Base-by-base conservation (phyloP, 2,113 vertebrate species). In the Tragulus kanchil region DNA sequence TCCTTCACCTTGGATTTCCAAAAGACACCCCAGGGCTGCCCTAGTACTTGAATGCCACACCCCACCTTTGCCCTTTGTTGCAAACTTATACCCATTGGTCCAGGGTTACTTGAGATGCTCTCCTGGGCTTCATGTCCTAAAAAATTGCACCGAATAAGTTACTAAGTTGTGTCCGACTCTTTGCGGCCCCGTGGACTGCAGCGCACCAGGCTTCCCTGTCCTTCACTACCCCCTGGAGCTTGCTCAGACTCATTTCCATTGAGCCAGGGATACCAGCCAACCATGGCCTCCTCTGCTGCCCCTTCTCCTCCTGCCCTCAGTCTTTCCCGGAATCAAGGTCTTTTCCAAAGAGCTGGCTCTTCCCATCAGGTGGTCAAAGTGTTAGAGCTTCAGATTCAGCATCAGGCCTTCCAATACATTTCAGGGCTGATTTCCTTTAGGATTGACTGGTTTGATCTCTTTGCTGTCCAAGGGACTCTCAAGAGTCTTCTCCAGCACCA, bases 31-130 rank as follows among this genome's bases (percentile, higher is more conserved):
- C n/a, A n/a, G 0, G 56, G 65, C 31, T 5, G 7, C 48, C 50
- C 71, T 52, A 36, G 50, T 1, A 59, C 16, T 54, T 1, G 0
- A 26, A 45, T 2, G n/a, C n/a, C n/a, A n/a, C n/a, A n/a, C n/a
- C n/a, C n/a, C n/a, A n/a, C n/a, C n/a, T n/a, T n/a, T 73, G 69
- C 23, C 69, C 21, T 73, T 25, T 73, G 69, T 45, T 73, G 36
- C 36, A 73, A 73, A 45, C 69, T 6, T 2, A 36, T 73, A 73
- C 21, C 21, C 19, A n/a, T n/a, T n/a, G n/a, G 36, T 25, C 69
- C 69, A 45, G 42, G 45, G 23, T 73, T 73, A 3, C 21, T 45
- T 73, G 42, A 73, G 42, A 45, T 45, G 69, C 19, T 45, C 69
- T 73, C 42, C 69, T 2, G 36, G 69, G 42, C 42, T 42, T 25